Base-by-base conservation (phyloP, 2,797 vertebrate genomes). In the Paratrypauchen microcephalus region DNA sequence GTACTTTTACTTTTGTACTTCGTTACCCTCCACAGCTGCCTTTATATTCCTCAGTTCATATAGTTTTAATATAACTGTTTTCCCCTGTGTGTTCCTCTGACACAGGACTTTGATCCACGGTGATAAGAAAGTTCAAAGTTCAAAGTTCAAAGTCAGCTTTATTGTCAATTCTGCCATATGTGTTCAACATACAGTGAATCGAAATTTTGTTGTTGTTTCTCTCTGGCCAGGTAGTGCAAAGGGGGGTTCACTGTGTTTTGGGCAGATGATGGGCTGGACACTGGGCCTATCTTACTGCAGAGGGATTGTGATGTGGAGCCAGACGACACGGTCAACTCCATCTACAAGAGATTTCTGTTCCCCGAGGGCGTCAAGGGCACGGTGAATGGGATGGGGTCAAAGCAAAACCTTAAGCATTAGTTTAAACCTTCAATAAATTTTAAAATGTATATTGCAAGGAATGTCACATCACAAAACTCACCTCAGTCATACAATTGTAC, bases 201-300 rank as follows among this genome's bases (percentile, higher is more conserved):
- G n/a, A n/a, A n/a, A n/a, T n/a, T n/a, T n/a, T n/a, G n/a, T n/a
- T n/a, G n/a, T n/a, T n/a, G n/a, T n/a, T n/a, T n/a, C n/a, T n/a
- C n/a, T n/a, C n/a, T n/a, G n/a, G n/a, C n/a, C n/a, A n/a, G n/a
- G n/a, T n/a, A n/a, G n/a, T n/a, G n/a, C n/a, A n/a, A n/a, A 83
- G 96, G 95, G 11, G 97, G 97, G 4, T 96, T 99, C 90, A 94
- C 95, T 0, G 82, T 99, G 81, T 99, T 99, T 92, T 99, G 97
- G 97, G 97, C 97, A 12, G 97, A 99, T 56, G 95, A 96, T 21
- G 97, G 97, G 9, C 92, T 99, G 88, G 97, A 99, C 85, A 99
- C 97, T 0, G 97, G 97, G 36, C 97, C 97, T 0, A 93, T 99
- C 79, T 94, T 99, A 75, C 93, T 99, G 79, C 97, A 99, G 90